A percentile compares a stretch with the other conserved stretches of the same genome.
These are phyloP conservation scores for Clostera curtula DNA, from an alignment of 2,888 invertebrate genomes.

Conservation along the genomic window DNA sequence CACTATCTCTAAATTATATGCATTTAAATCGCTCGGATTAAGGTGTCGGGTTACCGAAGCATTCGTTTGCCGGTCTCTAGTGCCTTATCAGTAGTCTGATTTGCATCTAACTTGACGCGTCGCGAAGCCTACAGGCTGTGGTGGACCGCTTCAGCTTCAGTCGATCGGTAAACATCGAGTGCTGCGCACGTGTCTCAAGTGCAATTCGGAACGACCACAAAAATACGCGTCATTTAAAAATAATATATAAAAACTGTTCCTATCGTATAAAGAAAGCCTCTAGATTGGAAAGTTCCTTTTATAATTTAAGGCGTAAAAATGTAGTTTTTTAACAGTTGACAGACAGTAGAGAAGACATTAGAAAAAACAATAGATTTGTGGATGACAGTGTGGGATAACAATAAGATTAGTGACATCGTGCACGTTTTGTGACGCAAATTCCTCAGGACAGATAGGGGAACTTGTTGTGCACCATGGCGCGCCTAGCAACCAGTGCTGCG, in stretches of 20 bases:
- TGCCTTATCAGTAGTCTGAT: constrained; percentile 22
- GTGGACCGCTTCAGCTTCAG: constrained; percentile 13
- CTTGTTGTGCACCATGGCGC: constrained; percentile 39
- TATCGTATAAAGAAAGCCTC: neutral
- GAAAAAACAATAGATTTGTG: constrained; percentile 11
- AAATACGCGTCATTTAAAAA: neutral
- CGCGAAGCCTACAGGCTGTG: constrained; percentile 4
- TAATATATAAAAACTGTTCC: neutral
- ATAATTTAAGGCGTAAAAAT: constrained; percentile 1
- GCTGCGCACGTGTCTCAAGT: constrained; percentile 22
- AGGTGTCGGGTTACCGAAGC: constrained; percentile 12
- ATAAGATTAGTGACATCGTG: constrained; percentile 27
- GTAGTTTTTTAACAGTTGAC: neutral
- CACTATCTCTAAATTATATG: constrained; percentile 8
- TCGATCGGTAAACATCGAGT: constrained; percentile 14
- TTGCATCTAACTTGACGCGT: constrained; percentile 18
- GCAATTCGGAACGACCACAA: neutral
- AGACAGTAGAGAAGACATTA: constrained; percentile 4
- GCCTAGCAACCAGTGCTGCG: constrained; percentile 52
- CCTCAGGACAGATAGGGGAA: constrained; percentile 3
- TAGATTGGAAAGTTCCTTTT: neutral
- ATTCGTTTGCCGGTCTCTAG: constrained; percentile 4
- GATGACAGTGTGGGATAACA: constrained; percentile 19
- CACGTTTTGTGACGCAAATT: constrained; percentile 14
- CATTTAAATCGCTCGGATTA: constrained; percentile 12